Evolutionary conservation across 2,113 vertebrate species (phyloP).

Genomic region (Indicator maculatus): DNA sequence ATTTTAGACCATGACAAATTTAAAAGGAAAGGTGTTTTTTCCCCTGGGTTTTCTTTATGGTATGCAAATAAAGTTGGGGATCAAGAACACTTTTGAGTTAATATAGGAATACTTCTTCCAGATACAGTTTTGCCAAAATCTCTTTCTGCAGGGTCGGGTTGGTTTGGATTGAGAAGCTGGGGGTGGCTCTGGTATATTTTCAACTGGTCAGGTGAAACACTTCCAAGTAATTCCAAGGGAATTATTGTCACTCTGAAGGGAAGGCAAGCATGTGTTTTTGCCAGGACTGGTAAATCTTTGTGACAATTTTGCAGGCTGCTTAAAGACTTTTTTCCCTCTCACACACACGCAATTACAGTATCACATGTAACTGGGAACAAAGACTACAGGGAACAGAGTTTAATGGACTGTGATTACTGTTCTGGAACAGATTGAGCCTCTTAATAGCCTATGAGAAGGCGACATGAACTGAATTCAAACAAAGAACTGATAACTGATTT

Average conservation of each 20-base stretch:
- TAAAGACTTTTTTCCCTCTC: slow-evolving; percentile 7
- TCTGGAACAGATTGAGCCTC: slow-evolving; percentile 90
- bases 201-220: background rate
- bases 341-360: slow-evolving; percentile 59
- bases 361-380: slow-evolving; percentile 81
- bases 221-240: background rate
- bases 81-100: background rate
- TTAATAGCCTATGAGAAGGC: slow-evolving; percentile 80
- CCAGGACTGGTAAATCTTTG: slow-evolving; percentile 3
- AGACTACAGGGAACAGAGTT: slow-evolving; percentile 86
- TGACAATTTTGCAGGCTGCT: slow-evolving; percentile 10
- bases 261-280: background rate
- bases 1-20: background rate
- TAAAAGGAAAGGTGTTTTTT: background rate
- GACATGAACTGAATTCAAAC: slow-evolving; percentile 89
- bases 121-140: background rate
- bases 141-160: background rate
- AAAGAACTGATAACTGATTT: slow-evolving; percentile 80
- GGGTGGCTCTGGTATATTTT: background rate
- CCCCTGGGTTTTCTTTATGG: background rate
- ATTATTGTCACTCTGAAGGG: background rate
- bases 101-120: background rate
- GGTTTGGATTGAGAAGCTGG: background rate
- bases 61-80: background rate
- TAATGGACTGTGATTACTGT: slow-evolving; percentile 91